These are phyloP conservation scores for Adelognathus sp. DNA, from an alignment of 2,888 invertebrate genomes.

Conservation along the genomic window DNA sequence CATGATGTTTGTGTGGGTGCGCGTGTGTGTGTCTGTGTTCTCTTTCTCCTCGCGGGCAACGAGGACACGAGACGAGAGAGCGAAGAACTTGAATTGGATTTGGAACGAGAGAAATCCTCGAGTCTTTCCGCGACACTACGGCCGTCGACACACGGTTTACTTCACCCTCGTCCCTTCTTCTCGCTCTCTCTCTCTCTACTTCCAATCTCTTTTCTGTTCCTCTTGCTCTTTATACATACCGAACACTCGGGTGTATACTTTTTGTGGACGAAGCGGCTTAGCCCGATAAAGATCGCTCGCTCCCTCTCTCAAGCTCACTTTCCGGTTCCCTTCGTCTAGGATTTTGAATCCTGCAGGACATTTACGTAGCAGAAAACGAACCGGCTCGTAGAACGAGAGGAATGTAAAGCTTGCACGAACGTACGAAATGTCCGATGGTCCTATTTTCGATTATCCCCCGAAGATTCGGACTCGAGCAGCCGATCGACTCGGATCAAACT, in stretches of 20 bases:
- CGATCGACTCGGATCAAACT: constrained; percentile 2
- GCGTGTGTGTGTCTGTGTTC: background rate
- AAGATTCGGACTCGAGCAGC: background rate
- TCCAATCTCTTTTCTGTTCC: background rate
- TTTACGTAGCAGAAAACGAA: background rate
- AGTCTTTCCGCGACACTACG: constrained; percentile 12
- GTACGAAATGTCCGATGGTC: background rate
- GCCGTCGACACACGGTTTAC: constrained; percentile 1
- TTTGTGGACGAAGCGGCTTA: background rate
- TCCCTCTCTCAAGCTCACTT: background rate
- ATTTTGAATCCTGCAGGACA: background rate
- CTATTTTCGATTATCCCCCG: background rate
- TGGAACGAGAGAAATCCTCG: constrained; percentile 41
- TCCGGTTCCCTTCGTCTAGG: background rate
- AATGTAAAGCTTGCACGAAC: constrained; percentile 7
- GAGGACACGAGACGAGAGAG: constrained; percentile 17
- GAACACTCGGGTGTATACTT: background rate
- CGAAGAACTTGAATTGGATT: constrained; percentile 52
- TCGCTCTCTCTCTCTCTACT: background rate
- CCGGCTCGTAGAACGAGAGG: background rate
- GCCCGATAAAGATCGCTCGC: background rate
- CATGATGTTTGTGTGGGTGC: too few relatives aligned
- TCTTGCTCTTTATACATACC: background rate
- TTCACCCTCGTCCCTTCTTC: background rate
- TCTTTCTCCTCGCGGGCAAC: background rate